These are phyloP conservation scores for Axis porcinus DNA, from an alignment of 2,113 vertebrate genomes.

Conservation along the genomic window DNA sequence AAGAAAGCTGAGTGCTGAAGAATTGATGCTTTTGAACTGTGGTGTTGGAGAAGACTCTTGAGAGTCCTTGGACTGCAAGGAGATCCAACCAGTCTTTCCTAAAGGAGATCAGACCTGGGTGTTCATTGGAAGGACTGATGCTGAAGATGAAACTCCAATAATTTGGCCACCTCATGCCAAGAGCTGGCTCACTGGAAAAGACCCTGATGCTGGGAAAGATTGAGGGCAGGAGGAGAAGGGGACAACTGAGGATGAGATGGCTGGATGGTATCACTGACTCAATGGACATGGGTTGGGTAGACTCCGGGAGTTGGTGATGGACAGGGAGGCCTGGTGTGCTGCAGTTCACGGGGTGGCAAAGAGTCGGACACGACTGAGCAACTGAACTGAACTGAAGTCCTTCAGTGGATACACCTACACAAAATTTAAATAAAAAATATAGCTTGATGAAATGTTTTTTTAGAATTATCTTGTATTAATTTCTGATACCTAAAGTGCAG, in stretches of 20 bases:
- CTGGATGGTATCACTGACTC: background rate
- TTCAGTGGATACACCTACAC: background rate
- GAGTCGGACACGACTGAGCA: fast-evolving
- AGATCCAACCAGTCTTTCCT: background rate
- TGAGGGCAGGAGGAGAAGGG: background rate
- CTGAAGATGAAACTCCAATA: background rate
- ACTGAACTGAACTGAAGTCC: background rate
- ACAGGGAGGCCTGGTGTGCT: background rate
- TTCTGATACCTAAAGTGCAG: background rate
- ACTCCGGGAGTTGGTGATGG: background rate
- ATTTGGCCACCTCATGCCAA: background rate
- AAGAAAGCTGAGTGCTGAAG: fast-evolving
- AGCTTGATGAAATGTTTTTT: conserved; percentile 26
- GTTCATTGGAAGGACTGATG: background rate
- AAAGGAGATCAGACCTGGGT: background rate
- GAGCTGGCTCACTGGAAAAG: background rate
- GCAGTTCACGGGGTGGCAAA: fast-evolving
- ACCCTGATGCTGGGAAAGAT: background rate
- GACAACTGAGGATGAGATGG: background rate
- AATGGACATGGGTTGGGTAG: background rate
- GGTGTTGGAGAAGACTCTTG: background rate
- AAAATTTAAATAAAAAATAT: conserved; percentile 36
- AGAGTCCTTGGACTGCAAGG: background rate
- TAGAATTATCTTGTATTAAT: conserved; percentile 25
- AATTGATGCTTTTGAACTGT: background rate